Conservation (phyloP, 1,140 invertebrate genomes). For the Papilio helenus region DNA sequence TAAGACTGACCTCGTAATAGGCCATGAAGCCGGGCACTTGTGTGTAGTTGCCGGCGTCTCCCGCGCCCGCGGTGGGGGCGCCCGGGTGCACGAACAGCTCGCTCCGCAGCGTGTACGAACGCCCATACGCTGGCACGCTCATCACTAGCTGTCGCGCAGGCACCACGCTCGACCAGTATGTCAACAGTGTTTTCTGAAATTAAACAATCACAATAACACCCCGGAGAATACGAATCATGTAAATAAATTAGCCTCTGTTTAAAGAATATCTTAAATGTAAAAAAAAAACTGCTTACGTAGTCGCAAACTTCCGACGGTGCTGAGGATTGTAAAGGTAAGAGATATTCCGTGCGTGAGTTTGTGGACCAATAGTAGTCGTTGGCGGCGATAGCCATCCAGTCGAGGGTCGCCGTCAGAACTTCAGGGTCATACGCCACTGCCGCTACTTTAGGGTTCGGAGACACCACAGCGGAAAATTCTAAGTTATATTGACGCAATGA, state of each 20-base stretch:
- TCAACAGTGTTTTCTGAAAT: slow-evolving; percentile 63
- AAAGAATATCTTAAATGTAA: too few species aligned
- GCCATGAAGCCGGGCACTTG: slow-evolving; percentile 87
- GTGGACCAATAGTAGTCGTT: slow-evolving; percentile 95
- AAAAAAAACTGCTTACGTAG: slow-evolving; percentile 59
- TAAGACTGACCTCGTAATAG: slow-evolving; percentile 85
- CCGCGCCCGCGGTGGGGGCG: slow-evolving; percentile 83
- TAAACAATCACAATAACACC: background rate
- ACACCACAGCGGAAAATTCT: slow-evolving; percentile 91
- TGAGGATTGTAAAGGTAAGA: slow-evolving; percentile 88
- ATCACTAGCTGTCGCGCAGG: slow-evolving; percentile 60
- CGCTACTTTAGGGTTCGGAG: slow-evolving; percentile 92
- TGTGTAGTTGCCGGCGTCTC: slow-evolving; percentile 85
- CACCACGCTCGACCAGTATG: slow-evolving; percentile 64
- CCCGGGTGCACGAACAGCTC: slow-evolving; percentile 80
- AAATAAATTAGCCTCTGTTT: too few species aligned
- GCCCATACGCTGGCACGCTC: slow-evolving; percentile 66
- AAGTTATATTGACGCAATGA: slow-evolving; percentile 87
- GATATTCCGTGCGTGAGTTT: slow-evolving; percentile 93
- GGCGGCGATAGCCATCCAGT: slow-evolving; percentile 93
- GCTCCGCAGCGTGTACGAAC: slow-evolving; percentile 85
- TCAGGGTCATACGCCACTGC: slow-evolving; percentile 91
- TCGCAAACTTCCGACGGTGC: slow-evolving; percentile 50
- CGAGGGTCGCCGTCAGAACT: slow-evolving; percentile 87
- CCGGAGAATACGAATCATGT: background rate